Evolutionary conservation across 1,140 invertebrate species (phyloP), one percentile per base, ranked within the genome.

Genomic region (Globodera ellingtonae): DNA sequence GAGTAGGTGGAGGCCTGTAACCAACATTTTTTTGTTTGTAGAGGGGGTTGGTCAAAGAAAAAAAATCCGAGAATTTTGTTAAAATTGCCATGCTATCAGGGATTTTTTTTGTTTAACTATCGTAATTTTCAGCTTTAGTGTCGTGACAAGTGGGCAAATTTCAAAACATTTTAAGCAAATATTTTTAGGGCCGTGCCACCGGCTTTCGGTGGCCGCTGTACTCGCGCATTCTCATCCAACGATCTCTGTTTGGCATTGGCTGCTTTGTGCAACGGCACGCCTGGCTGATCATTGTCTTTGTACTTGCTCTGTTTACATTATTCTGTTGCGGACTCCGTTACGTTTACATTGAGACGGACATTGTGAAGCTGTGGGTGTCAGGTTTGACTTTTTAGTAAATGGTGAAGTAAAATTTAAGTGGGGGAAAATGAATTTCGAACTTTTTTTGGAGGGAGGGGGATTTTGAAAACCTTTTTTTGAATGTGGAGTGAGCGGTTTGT

Each of bases 281-380:
- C 35, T 72, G 71, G 71, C 52, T 72, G 47, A 72, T 72, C 47
- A 72, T 72, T 72, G 21, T 72, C 52, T 9, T 56, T 9, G 47
- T 72, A 4, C 47, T 72, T 48, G n/a, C 71, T 3, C 71, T 72
- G 21, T 72, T 72, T 24, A 50, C 35, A n/a, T 72, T 72, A 9
- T 72, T 18, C 0, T 72, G 71, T 56, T 72, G 47, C 21, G 71
- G 71, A 4, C 71, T 72, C 9, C 71, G 35, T 8, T 72, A 72
- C 10, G 71, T 72, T 5, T 50, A 72, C 52, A 56, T 72, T 48
- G 71, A 72, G 9, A 72, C 71, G 18, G 87, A 88, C 79, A 83
- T 88, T 59, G 87, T 88, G 13, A 88, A 88, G 67, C 72, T 88
- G 44, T 88, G 86, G 86, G 86, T 88, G 9, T 83, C 81, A 78